These are phyloP conservation scores for Ailuropoda melanoleuca DNA, from an alignment of 2,113 vertebrate species.

Conservation along the genomic window DNA sequence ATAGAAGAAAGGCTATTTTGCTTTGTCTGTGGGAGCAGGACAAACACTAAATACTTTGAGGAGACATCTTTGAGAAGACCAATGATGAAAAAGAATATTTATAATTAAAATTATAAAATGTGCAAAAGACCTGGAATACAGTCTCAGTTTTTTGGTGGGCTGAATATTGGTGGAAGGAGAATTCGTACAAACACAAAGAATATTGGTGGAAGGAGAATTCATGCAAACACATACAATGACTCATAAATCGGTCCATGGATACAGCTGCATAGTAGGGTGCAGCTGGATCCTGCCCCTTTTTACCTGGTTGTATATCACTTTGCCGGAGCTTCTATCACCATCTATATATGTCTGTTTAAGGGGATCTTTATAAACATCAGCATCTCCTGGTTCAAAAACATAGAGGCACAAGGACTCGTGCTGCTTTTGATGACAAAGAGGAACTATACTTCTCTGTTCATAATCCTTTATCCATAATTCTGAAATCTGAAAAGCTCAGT, in stretches of 20 bases:
- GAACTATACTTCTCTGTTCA: neutral
- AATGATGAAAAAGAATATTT: neutral
- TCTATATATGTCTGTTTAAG: neutral
- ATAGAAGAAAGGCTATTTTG: neutral
- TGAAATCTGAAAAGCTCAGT: neutral
- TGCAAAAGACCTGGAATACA: neutral
- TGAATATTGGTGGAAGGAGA: neutral
- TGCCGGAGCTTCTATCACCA: neutral
- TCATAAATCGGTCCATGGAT: fast-evolving
- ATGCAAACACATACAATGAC: neutral
- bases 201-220: neutral
- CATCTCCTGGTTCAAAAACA: neutral
- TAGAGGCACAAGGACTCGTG: neutral
- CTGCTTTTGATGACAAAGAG: neutral
- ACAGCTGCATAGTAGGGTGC: neutral
- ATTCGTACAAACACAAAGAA: neutral
- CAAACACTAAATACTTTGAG: neutral
- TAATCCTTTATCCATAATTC: neutral
- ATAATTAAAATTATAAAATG: neutral
- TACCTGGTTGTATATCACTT: fast-evolving
- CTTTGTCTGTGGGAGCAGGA: neutral
- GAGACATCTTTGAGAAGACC: neutral
- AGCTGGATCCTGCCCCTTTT: neutral
- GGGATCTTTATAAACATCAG: neutral
- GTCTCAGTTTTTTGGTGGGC: neutral